Evolutionary conservation across 2,113 vertebrate genomes (phyloP).

Genomic region (Chaenogobius annularis): DNA sequence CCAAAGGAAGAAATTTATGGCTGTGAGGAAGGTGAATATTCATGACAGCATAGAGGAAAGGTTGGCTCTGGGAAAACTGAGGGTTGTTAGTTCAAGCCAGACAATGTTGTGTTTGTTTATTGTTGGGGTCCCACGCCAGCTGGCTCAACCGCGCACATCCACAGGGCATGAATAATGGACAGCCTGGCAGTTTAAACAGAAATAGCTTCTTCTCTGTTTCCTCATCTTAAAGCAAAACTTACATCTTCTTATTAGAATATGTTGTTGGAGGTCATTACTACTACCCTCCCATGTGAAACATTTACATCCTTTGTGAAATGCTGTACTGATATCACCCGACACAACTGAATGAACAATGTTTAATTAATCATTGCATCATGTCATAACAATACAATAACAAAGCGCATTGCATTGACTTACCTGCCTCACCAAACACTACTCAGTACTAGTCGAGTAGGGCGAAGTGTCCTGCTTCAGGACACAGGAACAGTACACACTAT

Average conservation of each 20-base stretch:
- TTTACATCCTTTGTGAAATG: no score
- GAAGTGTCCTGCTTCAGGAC: not conserved
- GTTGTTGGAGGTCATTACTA: not conserved
- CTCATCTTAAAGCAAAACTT: slow-evolving; percentile 3
- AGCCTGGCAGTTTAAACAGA: slow-evolving; percentile 21
- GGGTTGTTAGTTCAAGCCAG: slow-evolving; percentile 60
- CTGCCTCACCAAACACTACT: no score
- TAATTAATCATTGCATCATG: not conserved
- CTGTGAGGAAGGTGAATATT: slow-evolving; percentile 50
- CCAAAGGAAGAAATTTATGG: slow-evolving; percentile 49
- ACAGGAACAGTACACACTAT: not conserved
- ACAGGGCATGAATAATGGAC: slow-evolving; percentile 56
- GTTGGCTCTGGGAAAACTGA: slow-evolving; percentile 49
- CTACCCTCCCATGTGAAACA: not conserved
- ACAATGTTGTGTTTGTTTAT: slow-evolving; percentile 69
- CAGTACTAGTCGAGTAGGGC: not conserved
- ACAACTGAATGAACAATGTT: not conserved
- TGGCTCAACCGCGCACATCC: slow-evolving; percentile 53
- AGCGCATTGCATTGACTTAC: no score
- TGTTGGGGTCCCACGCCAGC: slow-evolving; percentile 62
- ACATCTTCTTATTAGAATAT: not conserved
- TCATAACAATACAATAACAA: not conserved
- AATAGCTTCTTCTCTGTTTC: slow-evolving; percentile 15
- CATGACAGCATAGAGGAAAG: slow-evolving; percentile 51
- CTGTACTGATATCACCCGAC: no score